Conservation (phyloP, 1,140 invertebrate genomes). For the Nilaparvata lugens region DNA sequence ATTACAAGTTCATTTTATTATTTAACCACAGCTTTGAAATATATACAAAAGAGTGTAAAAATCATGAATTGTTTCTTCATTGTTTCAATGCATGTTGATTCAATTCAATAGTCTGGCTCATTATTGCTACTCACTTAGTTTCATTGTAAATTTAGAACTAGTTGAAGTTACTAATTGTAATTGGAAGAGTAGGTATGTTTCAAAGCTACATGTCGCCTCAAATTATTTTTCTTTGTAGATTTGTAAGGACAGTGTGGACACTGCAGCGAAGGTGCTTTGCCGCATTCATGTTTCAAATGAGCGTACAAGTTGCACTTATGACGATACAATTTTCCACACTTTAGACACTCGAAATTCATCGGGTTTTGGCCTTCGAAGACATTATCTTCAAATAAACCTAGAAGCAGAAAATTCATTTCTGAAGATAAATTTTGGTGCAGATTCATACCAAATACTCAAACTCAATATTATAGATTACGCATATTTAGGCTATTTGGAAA, state of each 20-base stretch:
- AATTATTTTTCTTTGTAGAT: slow-evolving; percentile 39
- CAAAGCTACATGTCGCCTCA: slow-evolving; percentile 33
- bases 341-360: slow-evolving; percentile 33
- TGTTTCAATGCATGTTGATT: no score
- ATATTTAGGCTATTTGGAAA: no score
- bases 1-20: no score
- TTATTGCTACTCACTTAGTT: no score
- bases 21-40: no score
- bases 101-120: no score
- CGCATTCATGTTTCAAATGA: slow-evolving; percentile 46
- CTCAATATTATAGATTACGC: background rate
- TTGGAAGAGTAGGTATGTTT: no score
- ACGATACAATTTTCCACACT: slow-evolving; percentile 41
- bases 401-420: background rate
- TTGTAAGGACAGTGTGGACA: slow-evolving; percentile 39
- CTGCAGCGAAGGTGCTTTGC: background rate
- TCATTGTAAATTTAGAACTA: no score
- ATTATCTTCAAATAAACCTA: background rate
- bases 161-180: no score
- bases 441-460: background rate
- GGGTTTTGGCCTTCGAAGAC: background rate
- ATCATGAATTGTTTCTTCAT: no score
- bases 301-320: slow-evolving; percentile 43
- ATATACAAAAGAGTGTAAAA: no score
- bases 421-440: background rate